These are phyloP conservation scores for Pseudococcus viburni DNA, from an alignment of 2,888 invertebrate genomes.

Conservation along the genomic window DNA sequence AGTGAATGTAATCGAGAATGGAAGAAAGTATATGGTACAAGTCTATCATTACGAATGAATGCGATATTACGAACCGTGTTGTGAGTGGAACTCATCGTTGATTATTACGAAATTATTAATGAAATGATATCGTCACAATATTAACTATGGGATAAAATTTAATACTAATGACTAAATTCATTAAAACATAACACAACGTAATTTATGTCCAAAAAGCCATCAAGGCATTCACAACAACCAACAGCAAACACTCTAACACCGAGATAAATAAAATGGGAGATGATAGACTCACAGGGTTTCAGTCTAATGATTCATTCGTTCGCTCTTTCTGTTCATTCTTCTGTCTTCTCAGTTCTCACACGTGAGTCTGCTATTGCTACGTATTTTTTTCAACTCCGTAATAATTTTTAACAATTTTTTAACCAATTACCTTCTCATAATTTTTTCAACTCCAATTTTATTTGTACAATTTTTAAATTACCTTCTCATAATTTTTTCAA, in stretches of 20 bases:
- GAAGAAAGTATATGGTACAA: neutral
- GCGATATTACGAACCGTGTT: conserved; percentile 9
- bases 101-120: neutral
- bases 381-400: no score
- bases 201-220: neutral
- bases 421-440: no score
- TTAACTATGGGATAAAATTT: neutral
- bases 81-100: conserved; percentile 3
- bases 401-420: no score
- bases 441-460: no score
- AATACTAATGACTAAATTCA: conserved; percentile 29
- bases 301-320: no score
- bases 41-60: neutral
- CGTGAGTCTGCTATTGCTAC: no score
- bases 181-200: conserved; percentile 33
- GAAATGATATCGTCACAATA: conserved; percentile 16
- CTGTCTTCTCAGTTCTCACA: no score
- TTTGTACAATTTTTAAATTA: no score
- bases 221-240: neutral
- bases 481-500: no score
- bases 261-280: no score
- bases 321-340: no score
- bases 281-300: no score
- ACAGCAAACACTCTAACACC: neutral
- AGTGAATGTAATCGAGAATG: neutral